These are phyloP conservation scores for Parthenolecanium corni DNA, from an alignment of 2,888 invertebrate species.

Conservation along the genomic window DNA sequence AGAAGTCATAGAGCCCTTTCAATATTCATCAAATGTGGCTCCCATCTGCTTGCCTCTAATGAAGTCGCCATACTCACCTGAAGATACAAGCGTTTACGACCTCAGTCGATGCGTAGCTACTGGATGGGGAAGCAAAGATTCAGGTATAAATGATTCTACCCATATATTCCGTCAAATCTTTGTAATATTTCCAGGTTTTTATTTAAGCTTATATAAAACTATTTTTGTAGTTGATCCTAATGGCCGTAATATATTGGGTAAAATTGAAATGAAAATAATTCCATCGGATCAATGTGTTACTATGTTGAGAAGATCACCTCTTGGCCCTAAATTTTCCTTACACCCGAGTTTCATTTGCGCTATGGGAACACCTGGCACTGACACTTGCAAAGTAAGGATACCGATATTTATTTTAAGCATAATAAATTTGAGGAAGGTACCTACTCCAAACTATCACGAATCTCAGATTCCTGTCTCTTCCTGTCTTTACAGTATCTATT, in stretches of 20 bases:
- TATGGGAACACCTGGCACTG: neutral
- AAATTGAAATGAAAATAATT: neutral
- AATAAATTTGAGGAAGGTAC: too few relatives aligned
- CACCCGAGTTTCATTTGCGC: neutral
- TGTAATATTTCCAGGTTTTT: too few relatives aligned
- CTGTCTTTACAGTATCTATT: too few relatives aligned
- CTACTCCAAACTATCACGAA: too few relatives aligned
- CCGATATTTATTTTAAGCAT: neutral
- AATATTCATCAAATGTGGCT: slow-evolving; percentile 54
- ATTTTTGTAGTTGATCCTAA: too few relatives aligned
- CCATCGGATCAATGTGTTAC: neutral
- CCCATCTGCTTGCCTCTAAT: slow-evolving; percentile 55
- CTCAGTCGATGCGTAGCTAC: slow-evolving; percentile 52
- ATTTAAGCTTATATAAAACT: too few relatives aligned
- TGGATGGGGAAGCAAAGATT: slow-evolving; percentile 48
- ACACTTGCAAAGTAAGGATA: neutral
- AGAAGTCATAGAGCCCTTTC: slow-evolving; percentile 46
- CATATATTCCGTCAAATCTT: too few relatives aligned
- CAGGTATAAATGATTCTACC: too few relatives aligned
- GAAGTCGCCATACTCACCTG: slow-evolving; percentile 35
- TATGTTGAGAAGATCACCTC: neutral
- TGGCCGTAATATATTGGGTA: neutral
- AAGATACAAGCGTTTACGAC: slow-evolving; percentile 33
- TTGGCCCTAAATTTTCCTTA: neutral
- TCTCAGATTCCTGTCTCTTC: too few relatives aligned